phyloP scores from a whole-genome alignment of 2,888 invertebrate species.

The Phengaris alcon region DNA sequence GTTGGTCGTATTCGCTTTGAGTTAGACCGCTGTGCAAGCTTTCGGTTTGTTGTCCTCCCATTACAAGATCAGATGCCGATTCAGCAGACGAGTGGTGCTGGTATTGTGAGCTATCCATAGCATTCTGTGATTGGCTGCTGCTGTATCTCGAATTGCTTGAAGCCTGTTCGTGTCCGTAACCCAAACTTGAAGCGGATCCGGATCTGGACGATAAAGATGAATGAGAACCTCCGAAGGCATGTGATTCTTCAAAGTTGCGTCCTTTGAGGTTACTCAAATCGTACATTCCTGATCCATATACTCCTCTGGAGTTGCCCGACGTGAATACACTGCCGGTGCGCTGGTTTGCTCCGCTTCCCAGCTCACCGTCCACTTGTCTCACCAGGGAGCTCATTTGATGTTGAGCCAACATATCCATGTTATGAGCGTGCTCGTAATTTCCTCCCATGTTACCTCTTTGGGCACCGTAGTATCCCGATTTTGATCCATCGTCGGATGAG shows the following conservation, averaged over 20 bases:
- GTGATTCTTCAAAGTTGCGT: conserved; percentile 64
- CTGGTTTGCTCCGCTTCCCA: conserved; percentile 62
- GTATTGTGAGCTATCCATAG: conserved; percentile 46
- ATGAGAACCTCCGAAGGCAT: conserved; percentile 43
- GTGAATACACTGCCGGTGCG: conserved; percentile 64
- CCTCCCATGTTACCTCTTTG: conserved; percentile 77
- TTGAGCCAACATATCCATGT: conserved; percentile 71
- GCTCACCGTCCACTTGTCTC: conserved; percentile 64
- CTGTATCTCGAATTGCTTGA: conserved; percentile 38
- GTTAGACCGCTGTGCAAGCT: conserved; percentile 45
- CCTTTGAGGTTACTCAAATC: conserved; percentile 64
- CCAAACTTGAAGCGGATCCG: conserved; percentile 32
- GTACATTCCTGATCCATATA: conserved; percentile 61
- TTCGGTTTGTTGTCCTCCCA: conserved; percentile 47
- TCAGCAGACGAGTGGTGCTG: conserved; percentile 44
- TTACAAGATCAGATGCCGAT: conserved; percentile 41
- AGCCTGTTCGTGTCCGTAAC: conserved; percentile 31
- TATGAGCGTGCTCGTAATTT: conserved; percentile 72
- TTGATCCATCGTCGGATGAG: conserved; percentile 69
- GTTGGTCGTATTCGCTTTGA: conserved; percentile 47
- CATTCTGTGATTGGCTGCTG: conserved; percentile 46
- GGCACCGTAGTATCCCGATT: conserved; percentile 69
- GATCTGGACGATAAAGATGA: conserved; percentile 35
- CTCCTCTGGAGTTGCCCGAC: conserved; percentile 67
- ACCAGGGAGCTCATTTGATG: conserved; percentile 70